These are phyloP conservation scores for Apteryx mantelli DNA, from an alignment of 2,113 vertebrate species.

Conservation along the genomic window DNA sequence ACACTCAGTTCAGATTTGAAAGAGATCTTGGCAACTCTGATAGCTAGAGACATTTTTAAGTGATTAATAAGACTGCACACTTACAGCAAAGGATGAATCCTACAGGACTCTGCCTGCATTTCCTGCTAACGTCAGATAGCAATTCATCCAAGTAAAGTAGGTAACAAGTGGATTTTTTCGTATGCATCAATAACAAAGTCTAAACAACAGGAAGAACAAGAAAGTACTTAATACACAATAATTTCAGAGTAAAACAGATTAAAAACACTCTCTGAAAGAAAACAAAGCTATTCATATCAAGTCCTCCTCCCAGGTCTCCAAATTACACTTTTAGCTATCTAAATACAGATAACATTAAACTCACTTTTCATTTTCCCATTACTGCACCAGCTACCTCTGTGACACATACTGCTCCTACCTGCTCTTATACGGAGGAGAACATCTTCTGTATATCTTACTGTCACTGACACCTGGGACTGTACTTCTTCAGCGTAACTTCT, in stretches of 20 bases:
- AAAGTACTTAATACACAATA: neutral
- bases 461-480: neutral
- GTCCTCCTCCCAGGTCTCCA: neutral
- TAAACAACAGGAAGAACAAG: neutral
- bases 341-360: neutral
- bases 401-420: neutral
- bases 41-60: slow-evolving; percentile 9
- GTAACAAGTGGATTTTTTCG: neutral
- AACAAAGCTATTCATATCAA: neutral
- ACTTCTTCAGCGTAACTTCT: neutral
- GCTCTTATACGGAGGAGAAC: neutral
- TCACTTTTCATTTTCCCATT: neutral
- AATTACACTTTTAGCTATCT: neutral
- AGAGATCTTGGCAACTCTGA: slow-evolving; percentile 12
- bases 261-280: neutral
- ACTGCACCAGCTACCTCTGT: neutral
- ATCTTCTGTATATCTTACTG: fast-evolving
- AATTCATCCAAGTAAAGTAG: neutral
- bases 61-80: neutral
- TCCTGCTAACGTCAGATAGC: neutral
- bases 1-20: neutral
- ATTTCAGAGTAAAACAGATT: neutral
- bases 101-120: slow-evolving; percentile 3
- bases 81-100: slow-evolving; percentile 2
- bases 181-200: neutral